These are phyloP conservation scores for Corapipo altera DNA, from an alignment of 2,113 vertebrate genomes.

Conservation along the genomic window DNA sequence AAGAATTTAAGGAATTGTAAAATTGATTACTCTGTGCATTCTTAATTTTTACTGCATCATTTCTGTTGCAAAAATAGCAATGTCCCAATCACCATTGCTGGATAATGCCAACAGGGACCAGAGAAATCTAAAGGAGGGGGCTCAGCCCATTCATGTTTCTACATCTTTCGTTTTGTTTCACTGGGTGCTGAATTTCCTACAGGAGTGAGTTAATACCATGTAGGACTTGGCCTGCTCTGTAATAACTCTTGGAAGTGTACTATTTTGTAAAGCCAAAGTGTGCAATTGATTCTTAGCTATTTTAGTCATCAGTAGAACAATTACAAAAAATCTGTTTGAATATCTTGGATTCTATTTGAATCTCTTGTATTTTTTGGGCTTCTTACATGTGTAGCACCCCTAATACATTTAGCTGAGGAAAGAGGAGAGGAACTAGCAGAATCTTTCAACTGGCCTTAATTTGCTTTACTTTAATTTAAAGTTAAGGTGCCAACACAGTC, in stretches of 20 bases:
- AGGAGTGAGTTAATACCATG: neutral
- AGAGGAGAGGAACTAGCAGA: neutral
- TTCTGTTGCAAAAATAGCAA: neutral
- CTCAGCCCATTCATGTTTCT: neutral
- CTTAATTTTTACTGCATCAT: neutral
- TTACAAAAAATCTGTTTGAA: neutral
- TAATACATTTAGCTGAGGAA: neutral
- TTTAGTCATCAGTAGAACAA: neutral
- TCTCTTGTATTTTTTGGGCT: neutral
- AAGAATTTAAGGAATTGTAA: neutral
- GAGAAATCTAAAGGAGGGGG: neutral
- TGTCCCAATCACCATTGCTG: neutral
- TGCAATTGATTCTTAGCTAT: neutral
- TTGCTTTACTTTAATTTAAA: neutral
- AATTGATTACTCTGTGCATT: neutral
- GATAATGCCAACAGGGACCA: neutral
- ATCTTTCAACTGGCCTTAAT: neutral
- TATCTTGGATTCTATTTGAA: neutral
- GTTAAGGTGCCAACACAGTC: neutral
- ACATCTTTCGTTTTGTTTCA: neutral
- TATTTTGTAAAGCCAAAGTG: neutral
- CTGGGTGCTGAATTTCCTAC: neutral
- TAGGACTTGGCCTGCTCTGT: neutral
- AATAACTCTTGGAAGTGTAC: neutral
- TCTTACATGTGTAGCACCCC: neutral